Evolutionary conservation across 2,888 invertebrate species (phyloP).

Genomic region (Heliconius charithonia): DNA sequence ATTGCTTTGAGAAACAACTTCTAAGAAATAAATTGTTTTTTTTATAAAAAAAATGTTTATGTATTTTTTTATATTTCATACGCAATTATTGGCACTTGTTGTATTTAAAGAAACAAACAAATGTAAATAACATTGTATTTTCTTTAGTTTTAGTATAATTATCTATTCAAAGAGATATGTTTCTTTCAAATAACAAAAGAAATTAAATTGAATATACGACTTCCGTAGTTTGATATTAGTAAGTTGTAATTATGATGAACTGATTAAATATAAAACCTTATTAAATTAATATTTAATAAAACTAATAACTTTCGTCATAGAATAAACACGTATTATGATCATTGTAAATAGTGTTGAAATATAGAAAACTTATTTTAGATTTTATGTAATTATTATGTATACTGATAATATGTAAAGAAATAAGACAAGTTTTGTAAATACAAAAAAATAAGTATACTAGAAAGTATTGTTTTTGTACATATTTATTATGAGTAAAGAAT

Average conservation of each 20-base stretch:
- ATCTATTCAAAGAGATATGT: neutral
- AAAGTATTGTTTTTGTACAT: slow-evolving; percentile 28
- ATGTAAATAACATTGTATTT: slow-evolving; percentile 10
- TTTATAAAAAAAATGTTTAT: neutral
- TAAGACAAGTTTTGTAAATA: slow-evolving; percentile 1
- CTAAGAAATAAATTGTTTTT: neutral
- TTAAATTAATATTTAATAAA: neutral
- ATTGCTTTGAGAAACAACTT: neutral
- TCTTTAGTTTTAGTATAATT: neutral
- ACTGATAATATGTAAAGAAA: neutral
- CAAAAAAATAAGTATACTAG: slow-evolving; percentile 14
- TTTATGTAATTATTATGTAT: slow-evolving; percentile 8
- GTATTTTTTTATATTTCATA: neutral
- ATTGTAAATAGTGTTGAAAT: slow-evolving; percentile 12
- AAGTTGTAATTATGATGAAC: slow-evolving; percentile 1
- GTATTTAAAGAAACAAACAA: neutral
- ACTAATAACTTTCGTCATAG: neutral
- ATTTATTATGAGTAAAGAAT: slow-evolving; percentile 11
- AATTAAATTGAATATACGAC: neutral
- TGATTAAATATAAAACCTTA: neutral
- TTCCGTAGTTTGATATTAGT: neutral
- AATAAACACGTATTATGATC: neutral
- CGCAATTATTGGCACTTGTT: neutral
- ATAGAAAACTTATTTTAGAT: neutral
- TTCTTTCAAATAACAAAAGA: neutral